Evolutionary conservation across 2,888 invertebrate species (phyloP).

Genomic region (Atethmia centrago): DNA sequence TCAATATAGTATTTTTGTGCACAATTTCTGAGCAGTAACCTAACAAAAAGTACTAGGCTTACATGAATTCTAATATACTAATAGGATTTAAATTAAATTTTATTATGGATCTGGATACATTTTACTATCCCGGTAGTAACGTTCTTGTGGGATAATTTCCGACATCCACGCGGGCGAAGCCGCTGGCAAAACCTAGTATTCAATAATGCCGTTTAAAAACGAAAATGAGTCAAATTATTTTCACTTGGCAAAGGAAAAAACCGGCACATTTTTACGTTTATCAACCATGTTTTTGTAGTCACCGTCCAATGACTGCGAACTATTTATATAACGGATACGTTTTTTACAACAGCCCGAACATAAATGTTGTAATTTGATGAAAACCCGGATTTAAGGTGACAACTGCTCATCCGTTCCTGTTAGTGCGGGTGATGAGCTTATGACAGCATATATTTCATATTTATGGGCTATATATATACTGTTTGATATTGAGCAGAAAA

Average conservation of each 20-base stretch:
- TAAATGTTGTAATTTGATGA: conserved; percentile 35
- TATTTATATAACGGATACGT: conserved; percentile 53
- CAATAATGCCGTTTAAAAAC: background rate
- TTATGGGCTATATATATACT: too few relatives aligned
- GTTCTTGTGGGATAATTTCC: too few relatives aligned
- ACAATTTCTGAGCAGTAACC: too few relatives aligned
- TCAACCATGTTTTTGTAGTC: conserved; percentile 34
- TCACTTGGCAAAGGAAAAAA: background rate
- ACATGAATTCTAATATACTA: too few relatives aligned
- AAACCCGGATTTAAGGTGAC: conserved; percentile 41
- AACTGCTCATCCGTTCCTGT: conserved; percentile 46
- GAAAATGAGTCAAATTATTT: background rate
- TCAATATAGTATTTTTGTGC: too few relatives aligned
- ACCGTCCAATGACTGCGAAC: conserved; percentile 49
- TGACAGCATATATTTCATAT: conserved; percentile 29
- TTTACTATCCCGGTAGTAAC: too few relatives aligned
- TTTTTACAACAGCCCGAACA: conserved; percentile 42
- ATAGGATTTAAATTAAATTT: too few relatives aligned
- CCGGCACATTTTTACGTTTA: background rate
- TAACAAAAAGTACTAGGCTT: too few relatives aligned
- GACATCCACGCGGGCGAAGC: too few relatives aligned
- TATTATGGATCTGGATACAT: too few relatives aligned
- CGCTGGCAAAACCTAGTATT: too few relatives aligned
- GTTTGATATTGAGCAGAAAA: conserved; percentile 9
- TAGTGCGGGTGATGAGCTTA: conserved; percentile 13